phyloP scores from a whole-genome alignment of 53 echinoderm and acorn worm species.

The Echinarachnius parma region DNA sequence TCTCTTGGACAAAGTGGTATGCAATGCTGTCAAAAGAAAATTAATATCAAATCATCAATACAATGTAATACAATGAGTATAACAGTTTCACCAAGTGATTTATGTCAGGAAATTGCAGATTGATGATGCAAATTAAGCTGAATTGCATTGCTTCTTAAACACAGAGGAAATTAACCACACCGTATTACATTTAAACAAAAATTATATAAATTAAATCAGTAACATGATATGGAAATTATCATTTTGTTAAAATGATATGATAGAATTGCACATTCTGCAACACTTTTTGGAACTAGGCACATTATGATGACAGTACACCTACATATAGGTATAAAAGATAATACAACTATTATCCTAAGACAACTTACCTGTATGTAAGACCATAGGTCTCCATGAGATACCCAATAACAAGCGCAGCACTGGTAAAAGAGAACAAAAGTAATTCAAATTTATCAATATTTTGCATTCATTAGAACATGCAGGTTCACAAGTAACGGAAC shows the following conservation, averaged over 20 bases:
- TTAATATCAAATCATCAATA: constrained; percentile 1
- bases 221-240: background rate
- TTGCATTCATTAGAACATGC: background rate
- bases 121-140: too few species aligned
- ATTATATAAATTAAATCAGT: background rate
- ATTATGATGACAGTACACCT: too few species aligned
- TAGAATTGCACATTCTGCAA: background rate
- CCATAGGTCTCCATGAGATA: constrained; percentile 93
- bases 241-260: background rate
- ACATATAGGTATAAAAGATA: too few species aligned
- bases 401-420: constrained; percentile 86
- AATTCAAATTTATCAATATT: background rate
- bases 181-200: background rate
- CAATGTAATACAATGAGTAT: background rate
- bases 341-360: too few species aligned
- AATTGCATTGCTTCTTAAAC: too few species aligned
- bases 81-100: too few species aligned
- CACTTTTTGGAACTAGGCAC: too few species aligned
- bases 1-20: constrained; percentile 68
- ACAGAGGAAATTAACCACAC: too few species aligned
- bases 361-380: constrained; percentile 64
- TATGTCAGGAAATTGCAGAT: too few species aligned
- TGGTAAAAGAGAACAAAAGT: constrained; percentile 20
- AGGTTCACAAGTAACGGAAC: background rate
- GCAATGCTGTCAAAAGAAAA: constrained; percentile 60